phyloP scores from a whole-genome alignment of 2,113 vertebrate genomes.

The Notothenia coriiceps region DNA sequence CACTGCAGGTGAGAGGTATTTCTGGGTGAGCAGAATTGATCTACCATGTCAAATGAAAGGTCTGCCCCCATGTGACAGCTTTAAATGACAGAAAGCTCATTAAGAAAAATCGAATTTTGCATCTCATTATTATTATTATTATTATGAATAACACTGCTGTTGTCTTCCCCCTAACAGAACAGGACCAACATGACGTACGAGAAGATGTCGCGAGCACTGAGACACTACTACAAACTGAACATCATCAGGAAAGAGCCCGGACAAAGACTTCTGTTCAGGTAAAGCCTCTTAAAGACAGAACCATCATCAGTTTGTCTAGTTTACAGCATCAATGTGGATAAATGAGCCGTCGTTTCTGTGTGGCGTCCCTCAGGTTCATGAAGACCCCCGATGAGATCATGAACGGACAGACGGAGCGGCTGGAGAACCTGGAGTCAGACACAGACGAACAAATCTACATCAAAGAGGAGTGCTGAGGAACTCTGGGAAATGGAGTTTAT shows the following conservation, averaged over 20 bases:
- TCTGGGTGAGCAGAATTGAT: too few relatives aligned
- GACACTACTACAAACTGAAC: conserved; percentile 99
- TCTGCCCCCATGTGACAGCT: background rate
- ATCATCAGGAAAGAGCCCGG: conserved; percentile 99
- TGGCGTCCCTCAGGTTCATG: conserved; percentile 90
- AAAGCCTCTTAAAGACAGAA: fast-evolving
- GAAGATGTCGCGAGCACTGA: conserved; percentile 99
- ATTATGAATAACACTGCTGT: fast-evolving
- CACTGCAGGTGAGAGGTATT: too few relatives aligned
- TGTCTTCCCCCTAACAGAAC: conserved; percentile 85
- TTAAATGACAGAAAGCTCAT: background rate
- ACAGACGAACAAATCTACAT: conserved; percentile 95
- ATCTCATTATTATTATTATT: background rate
- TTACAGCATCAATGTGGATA: background rate
- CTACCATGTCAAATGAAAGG: background rate
- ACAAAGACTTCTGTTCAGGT: conserved; percentile 93
- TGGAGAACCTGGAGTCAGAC: conserved; percentile 97
- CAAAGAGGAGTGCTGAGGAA: conserved; percentile 94
- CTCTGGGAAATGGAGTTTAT: conserved; percentile 41
- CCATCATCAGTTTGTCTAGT: too few relatives aligned
- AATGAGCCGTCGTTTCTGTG: background rate
- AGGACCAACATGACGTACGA: conserved; percentile 99
- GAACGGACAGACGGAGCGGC: conserved; percentile 94
- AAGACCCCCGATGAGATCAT: conserved; percentile 99
- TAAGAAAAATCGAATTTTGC: too few relatives aligned